Evolutionary conservation across 2,888 invertebrate genomes (phyloP), one percentile per base, ranked within the genome.

Genomic region (Malthinus seriepunctatus): DNA sequence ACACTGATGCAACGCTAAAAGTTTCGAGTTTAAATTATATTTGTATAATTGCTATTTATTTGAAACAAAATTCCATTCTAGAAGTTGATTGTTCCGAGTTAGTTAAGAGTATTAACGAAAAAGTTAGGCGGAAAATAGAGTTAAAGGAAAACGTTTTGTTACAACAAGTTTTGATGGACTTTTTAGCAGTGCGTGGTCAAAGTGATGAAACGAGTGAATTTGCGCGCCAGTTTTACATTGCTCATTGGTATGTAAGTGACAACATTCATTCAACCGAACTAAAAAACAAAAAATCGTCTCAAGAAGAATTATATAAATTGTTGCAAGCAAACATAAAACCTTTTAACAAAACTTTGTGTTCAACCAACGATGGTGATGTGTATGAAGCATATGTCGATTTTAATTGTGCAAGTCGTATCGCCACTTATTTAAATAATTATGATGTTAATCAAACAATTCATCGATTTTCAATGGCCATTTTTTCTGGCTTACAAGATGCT

Each of bases 21-120:
- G 90, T 95, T 51, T 94, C 95, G 5, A 94, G 95, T 23, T 82
- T 97, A 63, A 97, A 97, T 77, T 97, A 97, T 80, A 83, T 97
- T 55, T 97, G 97, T 8, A 88, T 94, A 56, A 94, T 96, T n/a
- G 94, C 95, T 49, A 92, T 95, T 49, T 85, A 94, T 65, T 80
- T 97, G 63, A 83, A 96, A 62, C 91, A 92, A 67, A 97, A 97
- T 81, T 90, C 92, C 7, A 92, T 95, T 7, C 86, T 84, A 91
- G 44, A 84, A 90, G 69, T 89, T 89, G 49, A 93, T 95, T 76
- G 91, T 93, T 79, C 89, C 5, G 23, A 91, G 66, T 91, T 95
- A 69, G 90, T 95, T 51, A 82, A 86, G 52, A 91, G 92, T 74
- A 90, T 93, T 37, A 88, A 88, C 71, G 83, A 86, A 47, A 47